A percentile compares a stretch with the other conserved stretches of the same genome.
These are phyloP conservation scores for Ptychochromis oligacanthus DNA, from an alignment of 2,113 vertebrate species.

Conservation along the genomic window DNA sequence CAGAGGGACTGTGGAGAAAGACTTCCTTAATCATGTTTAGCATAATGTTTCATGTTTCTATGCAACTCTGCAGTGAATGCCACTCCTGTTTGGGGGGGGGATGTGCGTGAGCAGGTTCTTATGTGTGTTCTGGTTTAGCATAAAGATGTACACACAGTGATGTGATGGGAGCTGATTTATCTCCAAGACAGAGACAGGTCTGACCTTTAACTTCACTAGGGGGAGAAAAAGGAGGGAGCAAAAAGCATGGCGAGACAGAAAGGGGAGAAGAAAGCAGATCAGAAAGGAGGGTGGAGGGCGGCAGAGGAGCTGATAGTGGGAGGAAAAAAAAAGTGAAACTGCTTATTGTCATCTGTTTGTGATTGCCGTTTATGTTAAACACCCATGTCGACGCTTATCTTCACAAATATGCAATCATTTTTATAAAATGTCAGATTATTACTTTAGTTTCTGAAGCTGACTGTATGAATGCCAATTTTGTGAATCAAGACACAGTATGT, in stretches of 20 bases:
- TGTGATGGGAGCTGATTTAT: conserved; percentile 67
- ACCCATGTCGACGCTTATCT: neutral
- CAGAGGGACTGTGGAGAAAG: neutral
- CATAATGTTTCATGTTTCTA: conserved; percentile 24
- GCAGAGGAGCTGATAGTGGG: neutral
- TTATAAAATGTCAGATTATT: conserved; percentile 7
- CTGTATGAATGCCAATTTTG: neutral
- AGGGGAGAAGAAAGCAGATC: neutral
- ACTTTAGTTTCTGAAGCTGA: conserved; percentile 2
- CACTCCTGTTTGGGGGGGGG: conserved; percentile 23
- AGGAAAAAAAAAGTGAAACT: neutral
- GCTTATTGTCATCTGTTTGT: neutral
- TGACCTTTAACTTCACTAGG: conserved; percentile 62
- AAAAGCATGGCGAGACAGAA: neutral
- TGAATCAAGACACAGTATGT: conserved; percentile 1
- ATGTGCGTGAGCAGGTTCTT: neutral
- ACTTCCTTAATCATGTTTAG: conserved; percentile 38
- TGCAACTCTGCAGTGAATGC: conserved; percentile 20
- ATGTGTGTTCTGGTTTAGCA: conserved; percentile 24
- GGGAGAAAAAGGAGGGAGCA: conserved; percentile 5
- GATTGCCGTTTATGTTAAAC: neutral
- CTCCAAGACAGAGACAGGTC: conserved; percentile 43
- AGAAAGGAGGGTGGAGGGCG: neutral
- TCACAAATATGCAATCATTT: neutral
- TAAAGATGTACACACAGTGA: conserved; percentile 48